Evolutionary conservation across 2,888 invertebrate species (phyloP).

Genomic region (Lepidonotus clava): DNA sequence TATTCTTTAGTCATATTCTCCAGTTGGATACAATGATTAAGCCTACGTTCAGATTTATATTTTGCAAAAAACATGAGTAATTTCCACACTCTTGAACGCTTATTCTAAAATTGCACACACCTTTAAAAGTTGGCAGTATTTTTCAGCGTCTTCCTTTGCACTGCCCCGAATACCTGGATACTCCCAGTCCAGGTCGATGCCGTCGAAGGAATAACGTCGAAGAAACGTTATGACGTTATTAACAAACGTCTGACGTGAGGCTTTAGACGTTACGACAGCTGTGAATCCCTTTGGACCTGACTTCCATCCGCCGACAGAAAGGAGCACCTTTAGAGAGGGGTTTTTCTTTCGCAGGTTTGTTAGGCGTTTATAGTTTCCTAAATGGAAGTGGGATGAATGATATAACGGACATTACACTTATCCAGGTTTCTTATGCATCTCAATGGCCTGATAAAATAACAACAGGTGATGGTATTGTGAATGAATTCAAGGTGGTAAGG

Average conservation of each 20-base stretch:
- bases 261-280: neutral
- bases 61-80: no score
- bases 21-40: no score
- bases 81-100: no score
- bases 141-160: neutral
- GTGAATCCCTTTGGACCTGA: slow-evolving; percentile 7
- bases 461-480: no score
- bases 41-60: no score
- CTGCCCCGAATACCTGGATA: slow-evolving; percentile 39
- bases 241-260: neutral
- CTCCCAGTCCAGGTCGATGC: slow-evolving; percentile 47
- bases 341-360: neutral
- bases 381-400: no score
- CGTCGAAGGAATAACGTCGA: neutral
- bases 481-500: no score
- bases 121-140: slow-evolving; percentile 24
- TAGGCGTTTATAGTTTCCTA: slow-evolving; percentile 27
- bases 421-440: no score
- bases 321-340: neutral
- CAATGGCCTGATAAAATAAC: no score
- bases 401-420: no score
- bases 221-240: slow-evolving; percentile 13
- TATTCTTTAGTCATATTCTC: no score
- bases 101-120: no score
- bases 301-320: slow-evolving; percentile 46